Evolutionary conservation across 2,888 invertebrate species (phyloP), one percentile per base, ranked within the genome.

Genomic region (Cecidostiba fungosa): DNA sequence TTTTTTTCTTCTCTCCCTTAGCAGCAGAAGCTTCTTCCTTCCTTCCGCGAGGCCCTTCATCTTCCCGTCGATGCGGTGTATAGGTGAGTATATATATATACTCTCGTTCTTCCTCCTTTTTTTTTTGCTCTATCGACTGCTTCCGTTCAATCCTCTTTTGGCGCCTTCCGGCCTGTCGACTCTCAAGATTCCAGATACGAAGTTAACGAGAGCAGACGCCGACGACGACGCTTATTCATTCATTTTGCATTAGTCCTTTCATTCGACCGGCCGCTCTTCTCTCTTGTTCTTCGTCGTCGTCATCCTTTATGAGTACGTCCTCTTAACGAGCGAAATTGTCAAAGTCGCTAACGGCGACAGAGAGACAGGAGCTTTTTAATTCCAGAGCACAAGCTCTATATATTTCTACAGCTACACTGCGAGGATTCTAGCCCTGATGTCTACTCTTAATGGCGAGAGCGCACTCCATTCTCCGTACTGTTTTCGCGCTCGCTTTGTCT

Each of bases 171-270:
- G 84, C 79, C 79, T 43, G 76, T 59, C 84, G 76, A 23, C 76
- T 59, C 26, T 84, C 76, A 47, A 84, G 69, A 80, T 80, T 80
- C 70, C 36, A 84, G 79, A 84, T 84, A 84, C 74, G 82, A 85
- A 82, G 79, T 82, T 85, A 86, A 86, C 84, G 87, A 85, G 77
- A 84, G 80, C 29, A 66, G 83, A 29, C 59, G 59, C 72, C 54
- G 79, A 74, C 50, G 43, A 78, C 74, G 26, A 66, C 74, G 79
- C 79, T 79, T 80, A 76, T 84, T 84, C 84, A 76, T 84, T 84
- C 84, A 84, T 84, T 84, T 80, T 80, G 76, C 79, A 84, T 79
- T 84, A 84, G 79, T 80, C 79, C 76, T 84, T 80, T 79, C 84
- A 70, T 69, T 76, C 79, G 50, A 19, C 50, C 19, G 50, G 19